Evolutionary conservation across 2,888 invertebrate genomes (phyloP), one percentile per base, ranked within the genome.

Genomic region (Acheta domesticus): DNA sequence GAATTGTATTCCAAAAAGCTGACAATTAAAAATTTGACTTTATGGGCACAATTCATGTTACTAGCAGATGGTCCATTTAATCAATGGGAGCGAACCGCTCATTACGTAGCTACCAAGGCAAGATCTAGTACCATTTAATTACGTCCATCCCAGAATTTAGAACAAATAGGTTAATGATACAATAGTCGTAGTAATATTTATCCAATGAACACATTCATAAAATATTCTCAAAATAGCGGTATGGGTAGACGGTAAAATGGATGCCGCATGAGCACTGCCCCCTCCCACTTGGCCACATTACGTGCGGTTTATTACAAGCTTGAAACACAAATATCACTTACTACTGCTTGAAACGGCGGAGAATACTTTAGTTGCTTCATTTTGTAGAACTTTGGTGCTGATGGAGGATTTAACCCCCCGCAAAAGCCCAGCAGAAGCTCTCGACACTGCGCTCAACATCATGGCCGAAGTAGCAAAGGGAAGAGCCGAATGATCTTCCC

Each of bases 401-500:
- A 88, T 85, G 83, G 87, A 85, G 81, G 89, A 87, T 86, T 90
- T 90, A 82, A 89, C 88, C 83, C 88, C 89, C 87, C 89, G 89
- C 82, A 90, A 86, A 85, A 89, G 88, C 83, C 89, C 89, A 83
- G 88, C 85, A 87, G 89, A 89, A 84, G 89, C 89, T 86, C 89
- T 88, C 84, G 89, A 87, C 82, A 89, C 88, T 84, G 88, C 89
- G 85, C 89, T 90, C 88, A 90, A 89, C 89, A 91, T 90, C 88
- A 88, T 89, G 86, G 85, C 86, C 85, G 85, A 84, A 84, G 85
- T 85, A 86, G 84, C 86, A 83, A 82, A 85, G 82, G 81, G 83
- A 80, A 76, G 81, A 80, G 78, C 81, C 81, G 82, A 82, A 80
- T 82, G 82, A 82, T 76, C 80, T 74, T 19, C 19, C 74, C 79